These are phyloP conservation scores for Eupithecia tripunctaria DNA, from an alignment of 2,888 invertebrate species.

Conservation along the genomic window DNA sequence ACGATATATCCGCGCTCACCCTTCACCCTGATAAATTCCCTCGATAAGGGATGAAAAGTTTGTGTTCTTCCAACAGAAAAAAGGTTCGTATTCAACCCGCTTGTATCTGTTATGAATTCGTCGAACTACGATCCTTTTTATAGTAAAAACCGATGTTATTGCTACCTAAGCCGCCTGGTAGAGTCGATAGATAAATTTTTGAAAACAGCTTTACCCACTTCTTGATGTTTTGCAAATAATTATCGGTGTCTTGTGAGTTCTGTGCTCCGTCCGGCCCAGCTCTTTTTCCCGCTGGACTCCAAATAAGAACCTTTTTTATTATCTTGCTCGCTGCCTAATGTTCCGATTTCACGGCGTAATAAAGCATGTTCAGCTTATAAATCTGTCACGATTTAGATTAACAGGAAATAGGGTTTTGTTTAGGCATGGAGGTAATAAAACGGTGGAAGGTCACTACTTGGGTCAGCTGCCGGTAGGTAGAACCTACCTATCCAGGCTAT, in stretches of 20 bases:
- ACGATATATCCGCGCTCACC: background rate
- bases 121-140: too few relatives aligned
- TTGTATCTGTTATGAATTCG: too few relatives aligned
- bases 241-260: background rate
- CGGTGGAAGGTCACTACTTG: slow-evolving; percentile 56
- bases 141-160: too few relatives aligned
- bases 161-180: background rate
- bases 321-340: background rate
- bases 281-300: background rate
- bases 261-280: background rate
- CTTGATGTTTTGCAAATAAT: background rate
- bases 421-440: slow-evolving; percentile 47
- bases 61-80: too few relatives aligned
- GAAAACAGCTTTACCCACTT: background rate
- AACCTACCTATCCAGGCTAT: slow-evolving; percentile 22
- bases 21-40: too few relatives aligned
- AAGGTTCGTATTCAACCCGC: too few relatives aligned
- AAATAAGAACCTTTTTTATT: background rate
- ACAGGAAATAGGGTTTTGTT: slow-evolving; percentile 52
- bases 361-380: slow-evolving; percentile 31
- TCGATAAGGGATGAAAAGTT: too few relatives aligned
- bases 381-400: slow-evolving; percentile 42
- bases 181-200: background rate
- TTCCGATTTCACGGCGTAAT: slow-evolving; percentile 1
- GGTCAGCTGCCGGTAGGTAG: slow-evolving; percentile 40